Conservation (phyloP, 2,888 invertebrate species). For the Terebella lapidaria region DNA sequence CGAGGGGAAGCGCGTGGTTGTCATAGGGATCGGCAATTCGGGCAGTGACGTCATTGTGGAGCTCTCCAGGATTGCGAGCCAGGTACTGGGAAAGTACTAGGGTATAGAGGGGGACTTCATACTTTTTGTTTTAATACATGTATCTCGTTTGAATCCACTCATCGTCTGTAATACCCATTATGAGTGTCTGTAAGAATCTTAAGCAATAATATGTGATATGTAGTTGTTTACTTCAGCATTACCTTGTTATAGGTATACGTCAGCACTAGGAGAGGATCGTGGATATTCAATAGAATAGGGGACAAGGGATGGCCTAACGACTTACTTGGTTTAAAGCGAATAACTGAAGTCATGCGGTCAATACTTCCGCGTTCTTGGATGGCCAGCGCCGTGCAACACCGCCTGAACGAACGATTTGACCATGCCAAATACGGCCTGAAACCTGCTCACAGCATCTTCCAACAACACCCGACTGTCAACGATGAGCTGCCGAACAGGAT, state of each 20-base stretch:
- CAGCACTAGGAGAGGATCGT: conserved; percentile 54
- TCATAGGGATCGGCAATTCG: too few species aligned
- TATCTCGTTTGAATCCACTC: too few species aligned
- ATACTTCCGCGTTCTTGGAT: background rate
- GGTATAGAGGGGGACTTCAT: too few species aligned
- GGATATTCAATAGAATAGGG: conserved; percentile 50
- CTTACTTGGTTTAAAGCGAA: conserved; percentile 15
- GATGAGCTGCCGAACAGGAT: conserved; percentile 53
- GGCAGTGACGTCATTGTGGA: too few species aligned
- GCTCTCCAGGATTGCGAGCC: too few species aligned
- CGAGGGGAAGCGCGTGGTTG: too few species aligned
- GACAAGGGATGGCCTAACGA: conserved; percentile 40
- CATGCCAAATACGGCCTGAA: conserved; percentile 50
- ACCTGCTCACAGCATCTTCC: conserved; percentile 31
- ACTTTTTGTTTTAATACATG: too few species aligned
- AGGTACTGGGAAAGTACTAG: too few species aligned
- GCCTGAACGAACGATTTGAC: conserved; percentile 42
- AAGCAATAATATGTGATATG: background rate
- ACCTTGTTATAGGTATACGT: conserved; percentile 44
- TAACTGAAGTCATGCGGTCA: background rate
- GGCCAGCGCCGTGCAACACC: conserved; percentile 1
- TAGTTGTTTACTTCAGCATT: background rate
- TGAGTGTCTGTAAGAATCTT: too few species aligned
- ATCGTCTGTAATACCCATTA: too few species aligned
- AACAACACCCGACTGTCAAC: conserved; percentile 51